These are phyloP conservation scores for Falco berigora DNA, from an alignment of 2,797 vertebrate genomes.

Conservation along the genomic window DNA sequence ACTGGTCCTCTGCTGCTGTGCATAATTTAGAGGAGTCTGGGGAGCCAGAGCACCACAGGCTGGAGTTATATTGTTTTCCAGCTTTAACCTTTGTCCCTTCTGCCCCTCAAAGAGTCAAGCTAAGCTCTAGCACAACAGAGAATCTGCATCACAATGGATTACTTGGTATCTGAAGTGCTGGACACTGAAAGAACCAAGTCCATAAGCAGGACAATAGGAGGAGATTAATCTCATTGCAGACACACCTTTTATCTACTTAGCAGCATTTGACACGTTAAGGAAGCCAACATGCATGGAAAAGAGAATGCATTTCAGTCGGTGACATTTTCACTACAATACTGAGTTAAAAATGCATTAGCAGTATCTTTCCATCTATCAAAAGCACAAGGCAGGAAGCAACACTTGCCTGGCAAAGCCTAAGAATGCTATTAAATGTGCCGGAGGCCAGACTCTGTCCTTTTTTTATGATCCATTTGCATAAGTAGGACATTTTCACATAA, in stretches of 20 bases:
- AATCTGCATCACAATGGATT: neutral
- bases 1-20: neutral
- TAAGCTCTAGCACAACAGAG: neutral
- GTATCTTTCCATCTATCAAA: slow-evolving; percentile 40
- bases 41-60: neutral
- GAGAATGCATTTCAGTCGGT: neutral
- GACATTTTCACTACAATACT: slow-evolving; percentile 41
- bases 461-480: slow-evolving; percentile 53
- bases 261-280: neutral
- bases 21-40: neutral
- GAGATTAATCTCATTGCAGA: neutral
- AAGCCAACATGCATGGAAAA: neutral
- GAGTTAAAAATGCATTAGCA: slow-evolving; percentile 47
- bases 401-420: slow-evolving; percentile 42
- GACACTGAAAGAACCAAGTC: neutral
- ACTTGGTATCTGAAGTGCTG: neutral
- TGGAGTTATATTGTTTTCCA: neutral
- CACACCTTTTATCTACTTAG: slow-evolving; percentile 26
- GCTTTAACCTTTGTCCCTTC: neutral
- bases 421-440: slow-evolving; percentile 38
- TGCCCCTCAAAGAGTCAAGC: neutral
- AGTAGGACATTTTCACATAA: slow-evolving; percentile 36
- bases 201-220: neutral
- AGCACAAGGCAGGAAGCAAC: neutral
- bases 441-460: slow-evolving; percentile 33